Evolutionary conservation across 2,888 invertebrate genomes (phyloP), one percentile per base, ranked within the genome.

Genomic region (Troglohyphantes excavatus): DNA sequence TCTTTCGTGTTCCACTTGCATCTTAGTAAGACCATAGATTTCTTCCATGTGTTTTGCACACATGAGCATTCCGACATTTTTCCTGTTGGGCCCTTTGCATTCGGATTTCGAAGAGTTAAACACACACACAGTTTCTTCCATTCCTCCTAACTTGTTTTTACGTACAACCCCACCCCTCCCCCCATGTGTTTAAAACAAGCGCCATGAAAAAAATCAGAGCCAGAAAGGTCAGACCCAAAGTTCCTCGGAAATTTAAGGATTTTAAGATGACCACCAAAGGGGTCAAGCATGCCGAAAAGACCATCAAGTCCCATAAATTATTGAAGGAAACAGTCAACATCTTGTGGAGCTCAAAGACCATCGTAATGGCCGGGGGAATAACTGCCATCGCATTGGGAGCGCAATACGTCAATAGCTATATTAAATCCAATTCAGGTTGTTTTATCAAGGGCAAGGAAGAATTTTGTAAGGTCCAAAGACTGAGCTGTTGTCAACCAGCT

Each of bases 401-500:
- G 0, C 6, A 13, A 1, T 29, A 67, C 9, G 5, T 79, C 7
- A 46, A 43, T 5, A 19, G 46, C 17, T 79, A 79, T 11, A 79
- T 79, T 46, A 26, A 67, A 27, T 67, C 65, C 67, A 79, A 79
- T 79, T 79, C 79, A 0, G 79, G 79, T 3, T 68, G 79, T 27
- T 79, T 79, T 29, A 9, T 79, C 19, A 46, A 27, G 2, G 2
- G 5, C 2, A 43, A 43, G 2, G n/a, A 29, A 1, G 17, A 23
- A 5, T 65, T 68, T 26, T 79, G 79, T 13, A 79, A 79, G 27
- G 67, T 79, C 0, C 13, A 65, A 79, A n/a, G 6, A 2, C 11
- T 79, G 26, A 83, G 82, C 26, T 83, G 82, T 27, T 83, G 82
- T 43, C 82, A 83, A 19, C 61, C 70, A 5, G 72, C 61, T 2